Base-by-base conservation (phyloP, 2,888 invertebrate species). In the Nomada flava region DNA sequence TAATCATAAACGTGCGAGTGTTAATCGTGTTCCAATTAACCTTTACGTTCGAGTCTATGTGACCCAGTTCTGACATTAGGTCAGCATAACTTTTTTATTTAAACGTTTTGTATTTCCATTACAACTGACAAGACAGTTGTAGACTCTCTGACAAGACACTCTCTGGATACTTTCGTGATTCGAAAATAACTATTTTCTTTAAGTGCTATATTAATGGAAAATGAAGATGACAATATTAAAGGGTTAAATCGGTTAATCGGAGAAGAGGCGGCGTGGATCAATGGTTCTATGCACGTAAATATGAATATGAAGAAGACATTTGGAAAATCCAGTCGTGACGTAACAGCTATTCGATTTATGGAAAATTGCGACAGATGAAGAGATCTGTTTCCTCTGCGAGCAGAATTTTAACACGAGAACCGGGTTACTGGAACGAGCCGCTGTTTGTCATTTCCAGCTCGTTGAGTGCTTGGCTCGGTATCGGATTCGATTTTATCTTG, bases 401-500 rank as follows among this genome's bases (percentile, higher is more conserved):
- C 53, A 44, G 47, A 57, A 75, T 69, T 26, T 57, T 15, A 18
- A 7, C 20, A 42, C 23, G 13, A 4, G n/a, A 42, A 67, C 13
- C 2, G 9, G 42, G 1, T 9, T 50, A 5, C 15, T 15, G 15
- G 13, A 42, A 42, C 23, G 23, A 2, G 18, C 59, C 72, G 78
- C 63, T 62, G 73, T 60, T 50, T 36, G 63, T 47, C 23, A 7
- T 55, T 53, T 23, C 11, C 53, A 20, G 11, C 29, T 15, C 2
- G 11, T 4, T 7, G 50, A 7, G 63, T 26, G 59, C 71, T 73
- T 83, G 84, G 79, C 59, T 83, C 84, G 79, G 57, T 47, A n/a
- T 53, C 60, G 76, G 63, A 63, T 79, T 64, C 76, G 69, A 86
- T 79, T 77, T 86, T 79, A 79, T 86, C 73, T 75, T 13, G n/a